Evolutionary conservation across 2,113 vertebrate genomes (phyloP).

Genomic region (Pongo pygmaeus): DNA sequence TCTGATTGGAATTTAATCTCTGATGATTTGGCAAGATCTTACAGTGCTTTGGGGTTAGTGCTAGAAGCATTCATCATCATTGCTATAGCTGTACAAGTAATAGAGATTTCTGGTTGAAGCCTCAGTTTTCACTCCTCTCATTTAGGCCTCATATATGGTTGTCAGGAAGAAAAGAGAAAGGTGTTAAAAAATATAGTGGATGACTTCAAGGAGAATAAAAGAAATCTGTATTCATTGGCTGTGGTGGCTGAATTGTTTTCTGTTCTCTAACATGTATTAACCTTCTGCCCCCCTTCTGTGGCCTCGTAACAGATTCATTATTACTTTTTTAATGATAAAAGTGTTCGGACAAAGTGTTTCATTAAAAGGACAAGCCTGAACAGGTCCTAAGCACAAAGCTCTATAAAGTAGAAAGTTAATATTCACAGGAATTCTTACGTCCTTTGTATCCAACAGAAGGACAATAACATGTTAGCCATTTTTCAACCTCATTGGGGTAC

Average conservation of each 20-base stretch:
- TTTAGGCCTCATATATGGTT: not conserved
- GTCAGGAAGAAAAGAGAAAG: not conserved
- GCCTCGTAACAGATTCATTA: conserved; percentile 41
- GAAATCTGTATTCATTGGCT: conserved; percentile 55
- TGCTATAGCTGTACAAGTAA: not conserved
- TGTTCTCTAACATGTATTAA: conserved; percentile 51
- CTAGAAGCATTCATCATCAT: not conserved
- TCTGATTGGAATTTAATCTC: not conserved
- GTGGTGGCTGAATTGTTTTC: conserved; percentile 41
- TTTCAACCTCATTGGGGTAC: not conserved
- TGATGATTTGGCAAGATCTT: not conserved
- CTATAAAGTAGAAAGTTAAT: conserved; percentile 56
- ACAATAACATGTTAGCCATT: conserved; percentile 35
- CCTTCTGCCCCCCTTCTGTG: conserved; percentile 41
- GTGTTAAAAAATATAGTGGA: not conserved
- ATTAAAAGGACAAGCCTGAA: conserved; percentile 73
- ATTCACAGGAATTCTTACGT: conserved; percentile 28
- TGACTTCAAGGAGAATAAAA: conserved; percentile 50
- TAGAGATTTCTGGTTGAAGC: not conserved
- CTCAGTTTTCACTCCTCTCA: not conserved
- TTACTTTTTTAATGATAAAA: conserved; percentile 70
- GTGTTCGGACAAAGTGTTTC: conserved; percentile 63
- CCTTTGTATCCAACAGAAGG: conserved; percentile 54
- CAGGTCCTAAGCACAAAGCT: conserved; percentile 25
- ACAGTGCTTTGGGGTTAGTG: not conserved